These are phyloP conservation scores for Apamea crenata DNA, from an alignment of 2,888 invertebrate species.

Conservation along the genomic window DNA sequence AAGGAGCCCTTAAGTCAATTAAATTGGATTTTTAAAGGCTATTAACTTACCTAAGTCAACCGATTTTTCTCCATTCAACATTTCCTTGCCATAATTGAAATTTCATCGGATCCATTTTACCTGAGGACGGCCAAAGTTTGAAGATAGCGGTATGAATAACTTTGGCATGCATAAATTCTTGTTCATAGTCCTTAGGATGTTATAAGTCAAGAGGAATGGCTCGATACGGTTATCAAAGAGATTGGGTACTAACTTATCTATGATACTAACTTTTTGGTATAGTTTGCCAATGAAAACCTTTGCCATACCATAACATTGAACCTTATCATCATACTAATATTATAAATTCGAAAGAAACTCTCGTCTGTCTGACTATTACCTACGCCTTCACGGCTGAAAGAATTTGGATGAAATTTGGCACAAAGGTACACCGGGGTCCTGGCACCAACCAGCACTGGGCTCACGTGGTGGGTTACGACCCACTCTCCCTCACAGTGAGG, in stretches of 20 bases:
- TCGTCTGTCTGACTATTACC: too few relatives aligned
- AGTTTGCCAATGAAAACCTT: neutral
- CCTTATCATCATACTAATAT: neutral
- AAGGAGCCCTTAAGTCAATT: conserved; percentile 55
- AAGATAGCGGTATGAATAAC: conserved; percentile 60
- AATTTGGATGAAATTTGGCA: neutral
- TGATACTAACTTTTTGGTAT: neutral
- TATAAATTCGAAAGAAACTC: neutral
- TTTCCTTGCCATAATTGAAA: conserved; percentile 56
- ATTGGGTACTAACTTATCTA: conserved; percentile 37
- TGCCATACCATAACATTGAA: neutral
- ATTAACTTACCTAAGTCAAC: conserved; percentile 42
- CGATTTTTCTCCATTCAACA: conserved; percentile 43
- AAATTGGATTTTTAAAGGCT: conserved; percentile 57
- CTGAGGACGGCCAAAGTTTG: conserved; percentile 56
- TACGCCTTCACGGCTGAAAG: neutral
- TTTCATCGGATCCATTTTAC: conserved; percentile 57
- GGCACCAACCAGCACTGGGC: neutral
- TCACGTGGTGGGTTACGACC: rapidly evolving
- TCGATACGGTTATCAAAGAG: conserved; percentile 43
- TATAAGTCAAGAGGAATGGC: conserved; percentile 54
- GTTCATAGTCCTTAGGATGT: conserved; percentile 43
- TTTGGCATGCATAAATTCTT: conserved; percentile 59
- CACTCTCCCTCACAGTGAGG: neutral
- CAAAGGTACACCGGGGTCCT: neutral